phyloP scores from a whole-genome alignment of 2,113 vertebrate genomes.

The Isichthys henryi region DNA sequence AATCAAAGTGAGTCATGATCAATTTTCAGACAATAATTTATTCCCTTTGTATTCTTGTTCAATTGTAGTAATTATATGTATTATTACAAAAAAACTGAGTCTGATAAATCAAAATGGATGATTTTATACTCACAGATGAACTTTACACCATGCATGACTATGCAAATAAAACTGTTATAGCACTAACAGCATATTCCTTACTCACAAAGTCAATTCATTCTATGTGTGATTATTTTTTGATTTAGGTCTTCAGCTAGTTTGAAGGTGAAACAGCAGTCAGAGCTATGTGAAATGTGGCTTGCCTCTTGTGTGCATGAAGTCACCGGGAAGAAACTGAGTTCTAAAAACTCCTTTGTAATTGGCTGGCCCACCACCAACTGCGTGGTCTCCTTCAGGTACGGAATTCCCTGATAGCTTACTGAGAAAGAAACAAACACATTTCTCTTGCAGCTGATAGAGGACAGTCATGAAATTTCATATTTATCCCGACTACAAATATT shows the following conservation, averaged over 20 bases:
- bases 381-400: constrained; percentile 64
- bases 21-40: not conserved
- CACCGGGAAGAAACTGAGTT: constrained; percentile 56
- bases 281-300: constrained; percentile 60
- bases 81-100: not conserved
- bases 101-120: not conserved
- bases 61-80: not conserved
- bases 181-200: not conserved
- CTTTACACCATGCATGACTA: not conserved
- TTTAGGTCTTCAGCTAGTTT: constrained; percentile 62
- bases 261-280: constrained; percentile 65
- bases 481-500: not conserved
- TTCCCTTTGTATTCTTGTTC: not conserved
- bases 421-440: not conserved
- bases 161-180: not conserved
- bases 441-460: not conserved
- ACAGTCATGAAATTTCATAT: not conserved
- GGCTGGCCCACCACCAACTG: constrained; percentile 69
- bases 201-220: not conserved
- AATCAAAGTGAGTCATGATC: constrained; percentile 61
- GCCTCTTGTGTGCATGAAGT: constrained; percentile 52
- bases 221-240: not conserved
- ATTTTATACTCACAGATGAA: not conserved
- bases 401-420: not conserved
- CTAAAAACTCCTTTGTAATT: constrained; percentile 62